Percentiles rank a stretch among this genome's conserved stretches.
Evolutionary conservation across 2,113 vertebrate genomes (phyloP).

Genomic region (Otolemur garnettii): DNA sequence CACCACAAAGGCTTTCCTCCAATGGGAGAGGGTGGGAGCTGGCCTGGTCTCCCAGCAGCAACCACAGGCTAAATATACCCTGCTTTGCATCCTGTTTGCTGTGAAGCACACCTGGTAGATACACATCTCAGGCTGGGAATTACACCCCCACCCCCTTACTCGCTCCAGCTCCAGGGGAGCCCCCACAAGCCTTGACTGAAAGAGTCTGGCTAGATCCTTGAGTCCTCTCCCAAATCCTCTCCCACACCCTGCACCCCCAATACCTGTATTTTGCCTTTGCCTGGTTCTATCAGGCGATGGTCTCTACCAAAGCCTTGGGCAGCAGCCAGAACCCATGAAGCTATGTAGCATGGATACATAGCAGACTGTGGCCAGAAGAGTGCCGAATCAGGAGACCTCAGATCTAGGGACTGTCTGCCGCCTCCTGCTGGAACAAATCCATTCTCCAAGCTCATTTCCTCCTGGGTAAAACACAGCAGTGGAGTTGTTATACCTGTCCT

Average conservation of each 20-base stretch:
- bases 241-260: fast-evolving
- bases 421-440: not conserved
- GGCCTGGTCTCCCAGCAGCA: not conserved
- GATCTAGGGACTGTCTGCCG: not conserved
- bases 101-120: constrained; percentile 46
- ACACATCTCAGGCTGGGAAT: not conserved
- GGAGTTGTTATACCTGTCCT: not conserved
- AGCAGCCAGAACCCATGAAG: not conserved
- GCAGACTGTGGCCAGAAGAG: not conserved
- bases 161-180: not conserved
- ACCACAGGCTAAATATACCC: constrained; percentile 51
- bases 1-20: not conserved
- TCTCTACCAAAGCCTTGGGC: not conserved
- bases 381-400: not conserved
- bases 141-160: fast-evolving
- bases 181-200: not conserved
- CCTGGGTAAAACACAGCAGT: fast-evolving
- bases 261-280: not conserved
- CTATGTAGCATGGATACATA: no score
- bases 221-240: no score
- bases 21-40: not conserved
- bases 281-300: not conserved
- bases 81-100: constrained; percentile 48
- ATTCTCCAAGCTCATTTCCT: not conserved
- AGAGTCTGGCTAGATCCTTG: not conserved